Evolutionary conservation across 2,113 vertebrate genomes (phyloP).

Genomic region (Aptenodytes patagonicus): DNA sequence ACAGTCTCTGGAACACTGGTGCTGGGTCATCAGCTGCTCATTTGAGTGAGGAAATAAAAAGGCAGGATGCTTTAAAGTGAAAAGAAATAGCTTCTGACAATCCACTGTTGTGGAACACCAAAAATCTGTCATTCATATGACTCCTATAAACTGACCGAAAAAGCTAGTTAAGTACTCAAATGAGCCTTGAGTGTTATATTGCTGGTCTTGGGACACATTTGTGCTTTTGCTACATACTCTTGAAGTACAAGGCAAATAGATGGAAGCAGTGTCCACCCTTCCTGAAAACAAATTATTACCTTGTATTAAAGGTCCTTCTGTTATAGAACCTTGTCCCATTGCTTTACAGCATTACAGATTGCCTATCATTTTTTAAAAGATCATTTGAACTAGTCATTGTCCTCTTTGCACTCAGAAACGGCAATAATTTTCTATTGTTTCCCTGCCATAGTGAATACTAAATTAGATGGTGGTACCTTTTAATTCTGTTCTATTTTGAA

Average conservation of each 20-base stretch:
- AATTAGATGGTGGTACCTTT: not conserved
- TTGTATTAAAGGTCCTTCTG: not conserved
- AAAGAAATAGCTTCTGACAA: conserved; percentile 48
- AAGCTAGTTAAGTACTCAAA: conserved; percentile 30
- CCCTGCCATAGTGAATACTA: not conserved
- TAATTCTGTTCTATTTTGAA: not conserved
- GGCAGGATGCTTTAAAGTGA: not conserved
- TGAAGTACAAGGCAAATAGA: not conserved
- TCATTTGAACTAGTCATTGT: not conserved
- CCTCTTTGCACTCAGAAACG: not conserved
- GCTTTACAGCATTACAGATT: not conserved
- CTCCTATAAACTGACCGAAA: conserved; percentile 1
- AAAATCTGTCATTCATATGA: conserved; percentile 28
- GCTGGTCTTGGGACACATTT: not conserved
- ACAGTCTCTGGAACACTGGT: not conserved
- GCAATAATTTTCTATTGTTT: not conserved
- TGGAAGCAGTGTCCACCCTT: not conserved
- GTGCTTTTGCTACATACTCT: not conserved
- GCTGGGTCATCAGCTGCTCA: conserved; percentile 28
- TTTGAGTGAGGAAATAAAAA: conserved; percentile 44
- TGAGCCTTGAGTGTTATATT: not conserved
- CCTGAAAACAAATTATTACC: not conserved
- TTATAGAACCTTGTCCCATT: not conserved
- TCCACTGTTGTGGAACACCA: not conserved
- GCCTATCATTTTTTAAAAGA: not conserved